Percentiles rank a stretch among this genome's conserved stretches.
These are phyloP conservation scores for Pterois miles DNA, from an alignment of 2,797 vertebrate genomes.

Conservation along the genomic window DNA sequence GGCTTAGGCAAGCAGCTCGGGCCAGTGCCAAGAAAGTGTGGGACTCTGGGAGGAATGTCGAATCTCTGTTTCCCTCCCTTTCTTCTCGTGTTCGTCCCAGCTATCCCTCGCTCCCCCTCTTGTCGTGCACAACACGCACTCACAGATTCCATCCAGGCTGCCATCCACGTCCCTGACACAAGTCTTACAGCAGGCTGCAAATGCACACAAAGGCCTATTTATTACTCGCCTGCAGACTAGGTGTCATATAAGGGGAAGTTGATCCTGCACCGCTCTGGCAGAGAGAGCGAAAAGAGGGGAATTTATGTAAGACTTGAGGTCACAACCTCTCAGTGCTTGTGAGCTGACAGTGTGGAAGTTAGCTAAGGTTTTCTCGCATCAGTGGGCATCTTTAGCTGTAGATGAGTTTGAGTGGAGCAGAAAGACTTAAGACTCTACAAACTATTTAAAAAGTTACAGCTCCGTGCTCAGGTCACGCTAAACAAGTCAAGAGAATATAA, in stretches of 20 bases:
- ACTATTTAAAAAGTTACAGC: conserved; percentile 15
- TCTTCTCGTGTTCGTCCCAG: conserved; percentile 10
- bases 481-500: not conserved
- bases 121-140: not conserved
- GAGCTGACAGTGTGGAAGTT: conserved; percentile 25
- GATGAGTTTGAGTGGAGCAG: conserved; percentile 10
- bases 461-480: not conserved
- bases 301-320: conserved; percentile 56
- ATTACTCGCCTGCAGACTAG: conserved; percentile 48
- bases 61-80: conserved; percentile 3
- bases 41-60: conserved; percentile 49
- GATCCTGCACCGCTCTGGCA: not conserved
- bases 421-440: too few species aligned
- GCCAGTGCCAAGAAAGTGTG: conserved; percentile 54
- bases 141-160: conserved; percentile 44
- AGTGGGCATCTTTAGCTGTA: conserved; percentile 12
- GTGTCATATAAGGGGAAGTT: conserved; percentile 56
- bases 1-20: not conserved
- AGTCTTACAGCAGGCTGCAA: conserved; percentile 23
- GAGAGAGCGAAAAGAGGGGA: not conserved
- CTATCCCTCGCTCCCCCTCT: not conserved
- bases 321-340: conserved; percentile 37
- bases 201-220: conserved; percentile 60
- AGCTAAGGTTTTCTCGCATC: conserved; percentile 25
- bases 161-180: conserved; percentile 35